phyloP scores from a whole-genome alignment of 2,888 invertebrate genomes.

The Polymixis flavicincta region DNA sequence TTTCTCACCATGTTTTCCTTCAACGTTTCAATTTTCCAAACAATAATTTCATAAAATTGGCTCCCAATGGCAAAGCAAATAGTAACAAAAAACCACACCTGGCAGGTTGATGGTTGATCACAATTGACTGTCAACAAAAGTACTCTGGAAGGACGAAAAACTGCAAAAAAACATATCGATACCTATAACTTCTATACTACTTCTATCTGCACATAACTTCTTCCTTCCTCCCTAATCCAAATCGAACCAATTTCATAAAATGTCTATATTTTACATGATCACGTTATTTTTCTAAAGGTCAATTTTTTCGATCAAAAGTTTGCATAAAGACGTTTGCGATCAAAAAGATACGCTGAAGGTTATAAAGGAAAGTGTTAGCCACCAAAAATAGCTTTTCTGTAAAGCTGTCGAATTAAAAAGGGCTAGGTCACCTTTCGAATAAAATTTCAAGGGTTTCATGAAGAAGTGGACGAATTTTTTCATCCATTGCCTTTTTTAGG shows the following conservation, averaged over 20 bases:
- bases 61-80: too few relatives aligned
- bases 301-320: conserved; percentile 56
- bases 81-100: too few relatives aligned
- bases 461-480: conserved; percentile 34
- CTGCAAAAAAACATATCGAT: neutral
- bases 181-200: too few relatives aligned
- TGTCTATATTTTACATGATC: conserved; percentile 34
- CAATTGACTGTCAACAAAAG: too few relatives aligned
- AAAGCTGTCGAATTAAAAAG: conserved; percentile 72
- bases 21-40: too few relatives aligned
- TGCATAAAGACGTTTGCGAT: conserved; percentile 63
- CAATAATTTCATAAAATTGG: too few relatives aligned
- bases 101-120: too few relatives aligned
- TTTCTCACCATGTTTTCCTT: too few relatives aligned
- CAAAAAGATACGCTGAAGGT: conserved; percentile 66
- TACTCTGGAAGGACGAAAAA: neutral
- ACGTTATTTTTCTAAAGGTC: conserved; percentile 44
- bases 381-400: conserved; percentile 68
- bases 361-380: conserved; percentile 60
- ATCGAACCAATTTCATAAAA: conserved; percentile 37
- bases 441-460: conserved; percentile 71
- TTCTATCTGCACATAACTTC: too few relatives aligned
- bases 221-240: neutral
- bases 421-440: conserved; percentile 66
- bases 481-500: conserved; percentile 42